Evolutionary conservation across 92 coral and sea anemone genomes (phyloP).

Genomic region (Chrysogorgia sp.): DNA sequence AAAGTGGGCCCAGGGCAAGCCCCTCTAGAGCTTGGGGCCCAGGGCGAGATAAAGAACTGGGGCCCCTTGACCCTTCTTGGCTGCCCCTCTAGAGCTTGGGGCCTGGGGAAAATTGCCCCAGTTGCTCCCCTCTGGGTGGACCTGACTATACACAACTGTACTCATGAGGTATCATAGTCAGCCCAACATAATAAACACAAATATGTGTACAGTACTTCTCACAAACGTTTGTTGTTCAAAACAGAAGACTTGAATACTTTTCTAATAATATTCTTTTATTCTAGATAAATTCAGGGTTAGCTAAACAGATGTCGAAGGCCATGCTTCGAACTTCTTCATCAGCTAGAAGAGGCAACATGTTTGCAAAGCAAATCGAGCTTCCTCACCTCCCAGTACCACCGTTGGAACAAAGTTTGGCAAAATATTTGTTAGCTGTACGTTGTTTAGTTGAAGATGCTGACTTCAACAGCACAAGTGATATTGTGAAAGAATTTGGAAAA

Average conservation of each 20-base stretch:
- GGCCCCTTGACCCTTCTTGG: too few relatives aligned
- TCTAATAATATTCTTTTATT: neutral
- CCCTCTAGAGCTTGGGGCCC: too few relatives aligned
- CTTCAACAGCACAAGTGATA: conserved; percentile 68
- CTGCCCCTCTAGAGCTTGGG: too few relatives aligned
- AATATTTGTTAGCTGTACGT: conserved; percentile 74
- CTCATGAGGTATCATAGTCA: too few relatives aligned
- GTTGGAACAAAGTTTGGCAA: conserved; percentile 90
- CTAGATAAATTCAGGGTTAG: conserved; percentile 37
- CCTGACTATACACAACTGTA: too few relatives aligned
- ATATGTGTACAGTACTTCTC: too few relatives aligned
- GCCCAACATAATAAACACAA: too few relatives aligned
- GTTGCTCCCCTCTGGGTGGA: too few relatives aligned
- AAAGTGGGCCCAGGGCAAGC: too few relatives aligned
- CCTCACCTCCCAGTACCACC: conserved; percentile 93
- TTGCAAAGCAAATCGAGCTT: conserved; percentile 77
- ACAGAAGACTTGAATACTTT: neutral
- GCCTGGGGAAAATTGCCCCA: too few relatives aligned
- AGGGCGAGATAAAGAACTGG: too few relatives aligned
- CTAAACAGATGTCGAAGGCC: conserved; percentile 38
- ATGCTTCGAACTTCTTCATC: conserved; percentile 46
- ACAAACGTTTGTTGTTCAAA: too few relatives aligned
- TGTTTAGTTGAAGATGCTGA: conserved; percentile 86
- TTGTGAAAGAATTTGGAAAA: conserved; percentile 82
- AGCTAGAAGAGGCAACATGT: conserved; percentile 77